A percentile compares a stretch with the other conserved stretches of the same genome.
Evolutionary conservation across 2,797 vertebrate species (phyloP).

Genomic region (Cercopithecus mitis): DNA sequence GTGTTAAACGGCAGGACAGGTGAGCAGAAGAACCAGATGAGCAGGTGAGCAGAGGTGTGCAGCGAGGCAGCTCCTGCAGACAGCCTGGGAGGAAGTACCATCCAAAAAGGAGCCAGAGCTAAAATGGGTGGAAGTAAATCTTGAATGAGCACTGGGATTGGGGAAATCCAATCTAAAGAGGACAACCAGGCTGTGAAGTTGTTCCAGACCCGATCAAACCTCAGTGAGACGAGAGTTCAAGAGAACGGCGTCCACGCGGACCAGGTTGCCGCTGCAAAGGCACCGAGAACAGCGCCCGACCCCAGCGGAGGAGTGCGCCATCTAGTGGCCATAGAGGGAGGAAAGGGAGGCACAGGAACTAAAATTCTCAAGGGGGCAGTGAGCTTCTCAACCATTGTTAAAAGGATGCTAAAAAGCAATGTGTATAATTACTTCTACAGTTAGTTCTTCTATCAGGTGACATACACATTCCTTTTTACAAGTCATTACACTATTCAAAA

Average conservation of each 20-base stretch:
- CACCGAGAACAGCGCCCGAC: background rate
- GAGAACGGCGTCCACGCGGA: too few relatives aligned
- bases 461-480: background rate
- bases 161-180: background rate
- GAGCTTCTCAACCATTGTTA: too few relatives aligned
- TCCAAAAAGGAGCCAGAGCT: background rate
- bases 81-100: background rate
- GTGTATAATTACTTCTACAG: background rate
- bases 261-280: background rate
- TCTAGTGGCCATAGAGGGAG: background rate
- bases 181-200: background rate
- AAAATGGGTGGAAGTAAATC: too few relatives aligned
- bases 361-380: background rate
- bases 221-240: background rate
- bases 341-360: background rate
- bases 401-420: background rate
- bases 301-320: background rate
- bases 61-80: background rate
- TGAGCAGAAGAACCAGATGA: background rate
- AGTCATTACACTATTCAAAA: background rate
- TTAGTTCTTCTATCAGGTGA: background rate
- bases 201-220: background rate
- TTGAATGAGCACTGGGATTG: accelerated
- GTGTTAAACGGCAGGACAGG: background rate
- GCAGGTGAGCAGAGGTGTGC: background rate